Evolutionary conservation across 2,113 vertebrate species (phyloP).

Genomic region (Zosterops hypoxanthus): DNA sequence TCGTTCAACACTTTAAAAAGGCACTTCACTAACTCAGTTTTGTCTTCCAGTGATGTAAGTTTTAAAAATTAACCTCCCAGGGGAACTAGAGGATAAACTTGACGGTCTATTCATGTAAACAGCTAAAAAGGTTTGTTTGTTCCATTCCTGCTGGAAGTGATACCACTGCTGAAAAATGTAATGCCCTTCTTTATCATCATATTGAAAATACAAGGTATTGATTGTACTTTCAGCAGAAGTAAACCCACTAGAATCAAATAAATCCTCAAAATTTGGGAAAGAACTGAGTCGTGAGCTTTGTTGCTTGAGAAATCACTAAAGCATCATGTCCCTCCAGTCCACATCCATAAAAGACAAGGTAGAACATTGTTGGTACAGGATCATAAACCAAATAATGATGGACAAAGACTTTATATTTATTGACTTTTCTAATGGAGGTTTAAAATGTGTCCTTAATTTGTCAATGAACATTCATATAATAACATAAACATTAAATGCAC

Average conservation of each 20-base stretch:
- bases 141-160: conserved; percentile 5
- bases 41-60: not conserved
- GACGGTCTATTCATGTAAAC: not conserved
- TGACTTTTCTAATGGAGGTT: not conserved
- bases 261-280: not conserved
- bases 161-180: conserved; percentile 4
- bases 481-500: not conserved
- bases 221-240: conserved; percentile 12
- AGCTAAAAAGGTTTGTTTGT: conserved; percentile 2
- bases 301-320: not conserved
- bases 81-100: not conserved
- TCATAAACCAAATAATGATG: not conserved
- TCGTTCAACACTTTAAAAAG: not conserved
- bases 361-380: not conserved
- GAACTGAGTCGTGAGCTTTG: not conserved
- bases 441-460: not conserved
- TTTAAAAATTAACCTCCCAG: conserved; percentile 37
- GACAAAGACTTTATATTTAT: not conserved
- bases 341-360: not conserved
- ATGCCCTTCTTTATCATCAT: not conserved
- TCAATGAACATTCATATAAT: not conserved
- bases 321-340: not conserved
- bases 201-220: not conserved
- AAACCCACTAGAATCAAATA: not conserved
- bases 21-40: not conserved